Evolutionary conservation across 2,113 vertebrate genomes (phyloP).

Genomic region (Budorcas taxicolor): DNA sequence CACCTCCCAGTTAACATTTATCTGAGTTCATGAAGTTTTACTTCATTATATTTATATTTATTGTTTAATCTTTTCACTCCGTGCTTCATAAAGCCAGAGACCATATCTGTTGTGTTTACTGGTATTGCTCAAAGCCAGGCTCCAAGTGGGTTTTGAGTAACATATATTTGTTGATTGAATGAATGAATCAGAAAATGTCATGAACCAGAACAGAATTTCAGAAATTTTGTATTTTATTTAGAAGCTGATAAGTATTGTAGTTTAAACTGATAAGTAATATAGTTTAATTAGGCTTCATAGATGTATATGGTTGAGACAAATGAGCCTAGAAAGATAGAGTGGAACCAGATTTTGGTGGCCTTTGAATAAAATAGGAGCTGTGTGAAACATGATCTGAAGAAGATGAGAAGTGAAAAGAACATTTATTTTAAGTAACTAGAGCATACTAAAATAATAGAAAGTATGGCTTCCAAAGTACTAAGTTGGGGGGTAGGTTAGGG

Average conservation of each 20-base stretch:
- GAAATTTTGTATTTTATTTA: slow-evolving; percentile 18
- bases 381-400: slow-evolving; percentile 4
- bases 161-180: not conserved
- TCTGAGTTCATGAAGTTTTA: not conserved
- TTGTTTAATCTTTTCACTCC: not conserved
- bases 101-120: not conserved
- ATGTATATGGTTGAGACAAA: not conserved
- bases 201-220: not conserved
- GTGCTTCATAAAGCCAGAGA: not conserved
- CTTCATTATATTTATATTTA: not conserved
- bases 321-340: not conserved
- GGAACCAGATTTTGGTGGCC: not conserved
- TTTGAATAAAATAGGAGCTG: not conserved
- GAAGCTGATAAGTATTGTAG: not conserved
- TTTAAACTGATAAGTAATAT: not conserved
- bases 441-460: not conserved
- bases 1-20: not conserved
- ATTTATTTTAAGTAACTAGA: slow-evolving; percentile 4
- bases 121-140: not conserved
- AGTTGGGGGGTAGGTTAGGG: not conserved
- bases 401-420: not conserved
- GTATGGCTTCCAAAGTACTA: not conserved
- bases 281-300: not conserved
- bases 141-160: not conserved
- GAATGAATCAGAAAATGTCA: not conserved